Evolutionary conservation across 2,113 vertebrate genomes (phyloP).

Genomic region (Laterallus jamaicensis): DNA sequence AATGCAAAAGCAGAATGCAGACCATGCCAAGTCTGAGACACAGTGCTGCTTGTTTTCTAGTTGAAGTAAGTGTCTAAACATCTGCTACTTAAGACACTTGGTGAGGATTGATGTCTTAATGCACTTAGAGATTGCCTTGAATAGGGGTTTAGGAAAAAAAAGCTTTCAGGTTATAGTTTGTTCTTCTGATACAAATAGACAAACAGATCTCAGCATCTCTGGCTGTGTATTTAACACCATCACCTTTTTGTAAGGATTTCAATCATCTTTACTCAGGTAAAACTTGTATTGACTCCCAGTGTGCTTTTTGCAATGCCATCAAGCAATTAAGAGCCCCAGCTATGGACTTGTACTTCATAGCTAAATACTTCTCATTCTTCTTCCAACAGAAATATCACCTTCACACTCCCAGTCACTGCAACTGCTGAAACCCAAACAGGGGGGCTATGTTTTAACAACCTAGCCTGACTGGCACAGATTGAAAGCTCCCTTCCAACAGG

Average conservation of each 20-base stretch:
- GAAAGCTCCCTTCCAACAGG: background rate
- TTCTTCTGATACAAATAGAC: background rate
- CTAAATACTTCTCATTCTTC: background rate
- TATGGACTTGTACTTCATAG: background rate
- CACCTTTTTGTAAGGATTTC: background rate
- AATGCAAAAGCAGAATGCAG: background rate
- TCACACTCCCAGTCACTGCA: background rate
- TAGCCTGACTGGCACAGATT: background rate
- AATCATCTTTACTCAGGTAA: background rate
- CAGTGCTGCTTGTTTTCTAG: background rate
- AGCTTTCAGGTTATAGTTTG: background rate
- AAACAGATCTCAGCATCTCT: background rate
- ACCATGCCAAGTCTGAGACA: background rate
- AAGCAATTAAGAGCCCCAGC: background rate
- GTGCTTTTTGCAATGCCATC: background rate
- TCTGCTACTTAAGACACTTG: background rate
- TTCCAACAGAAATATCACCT: background rate
- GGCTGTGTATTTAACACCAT: background rate
- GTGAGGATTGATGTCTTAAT: background rate
- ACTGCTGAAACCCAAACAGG: background rate
- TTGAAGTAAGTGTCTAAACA: background rate
- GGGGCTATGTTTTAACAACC: background rate
- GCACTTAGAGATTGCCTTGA: background rate
- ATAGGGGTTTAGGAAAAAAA: background rate
- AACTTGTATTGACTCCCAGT: background rate